Evolutionary conservation across 2,888 invertebrate genomes (phyloP).

Genomic region (Hypercompe scribonia): DNA sequence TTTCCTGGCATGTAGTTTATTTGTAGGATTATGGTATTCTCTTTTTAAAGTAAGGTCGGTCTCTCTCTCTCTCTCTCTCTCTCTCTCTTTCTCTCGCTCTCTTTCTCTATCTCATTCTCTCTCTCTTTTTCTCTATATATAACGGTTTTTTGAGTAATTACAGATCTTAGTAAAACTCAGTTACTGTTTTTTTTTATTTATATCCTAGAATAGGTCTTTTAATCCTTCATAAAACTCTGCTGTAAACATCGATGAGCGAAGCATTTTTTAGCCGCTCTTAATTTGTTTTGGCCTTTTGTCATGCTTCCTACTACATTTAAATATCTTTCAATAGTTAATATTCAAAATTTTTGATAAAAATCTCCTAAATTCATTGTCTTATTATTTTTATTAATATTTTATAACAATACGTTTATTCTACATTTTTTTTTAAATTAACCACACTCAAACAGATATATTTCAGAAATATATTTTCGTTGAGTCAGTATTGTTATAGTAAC

Average conservation of each 20-base stretch:
- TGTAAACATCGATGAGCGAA: conserved; percentile 3
- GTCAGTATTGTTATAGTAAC: background rate
- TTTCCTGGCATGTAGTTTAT: conserved; percentile 9
- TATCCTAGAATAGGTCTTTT: background rate
- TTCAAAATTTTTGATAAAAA: conserved; percentile 7
- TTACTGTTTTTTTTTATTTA: conserved; percentile 5
- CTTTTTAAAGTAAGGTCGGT: background rate
- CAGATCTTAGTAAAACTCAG: conserved; percentile 8
- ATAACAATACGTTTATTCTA: no score
- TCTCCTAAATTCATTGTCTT: no score
- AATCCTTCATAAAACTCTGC: background rate
- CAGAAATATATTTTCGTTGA: no score
- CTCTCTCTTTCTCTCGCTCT: no score
- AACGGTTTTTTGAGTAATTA: background rate
- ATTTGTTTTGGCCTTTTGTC: conserved; percentile 1
- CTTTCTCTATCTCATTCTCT: no score
- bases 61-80: no score
- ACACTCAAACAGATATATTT: background rate
- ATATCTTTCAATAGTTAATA: conserved; percentile 1
- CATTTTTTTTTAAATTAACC: background rate
- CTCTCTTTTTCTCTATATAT: no score
- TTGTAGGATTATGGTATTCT: no score
- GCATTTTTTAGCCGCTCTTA: background rate
- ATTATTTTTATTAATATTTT: no score
- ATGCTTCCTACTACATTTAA: background rate